phyloP scores from a whole-genome alignment of 2,888 invertebrate species.

The Laspeyria flexula region DNA sequence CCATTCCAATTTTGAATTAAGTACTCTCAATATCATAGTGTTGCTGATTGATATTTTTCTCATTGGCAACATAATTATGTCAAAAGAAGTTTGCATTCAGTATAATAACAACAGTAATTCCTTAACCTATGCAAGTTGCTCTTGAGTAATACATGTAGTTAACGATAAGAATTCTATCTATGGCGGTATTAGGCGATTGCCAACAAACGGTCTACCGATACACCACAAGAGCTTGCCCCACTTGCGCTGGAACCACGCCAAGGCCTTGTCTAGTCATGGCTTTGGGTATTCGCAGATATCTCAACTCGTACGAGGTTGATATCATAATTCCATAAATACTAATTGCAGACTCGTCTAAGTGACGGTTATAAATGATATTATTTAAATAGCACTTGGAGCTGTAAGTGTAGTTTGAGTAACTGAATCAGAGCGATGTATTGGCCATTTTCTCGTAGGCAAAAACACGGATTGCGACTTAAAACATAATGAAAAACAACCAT shows the following conservation, averaged over 20 bases:
- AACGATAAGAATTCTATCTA: constrained; percentile 61
- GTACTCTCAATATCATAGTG: too few relatives aligned
- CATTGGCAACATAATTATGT: too few relatives aligned
- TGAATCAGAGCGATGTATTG: constrained; percentile 10
- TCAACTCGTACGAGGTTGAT: constrained; percentile 47
- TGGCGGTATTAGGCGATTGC: constrained; percentile 74
- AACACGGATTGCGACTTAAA: constrained; percentile 18
- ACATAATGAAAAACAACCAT: constrained; percentile 11
- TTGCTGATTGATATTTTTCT: too few relatives aligned
- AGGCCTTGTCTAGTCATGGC: constrained; percentile 63
- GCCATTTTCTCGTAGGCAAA: constrained; percentile 19
- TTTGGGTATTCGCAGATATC: constrained; percentile 59
- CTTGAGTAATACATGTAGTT: constrained; percentile 44
- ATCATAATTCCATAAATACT: constrained; percentile 43
- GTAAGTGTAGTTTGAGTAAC: constrained; percentile 11
- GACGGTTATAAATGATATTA: constrained; percentile 20
- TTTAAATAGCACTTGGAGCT: constrained; percentile 8
- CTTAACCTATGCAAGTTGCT: constrained; percentile 42
- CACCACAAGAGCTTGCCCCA: constrained; percentile 72
- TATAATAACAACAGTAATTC: constrained; percentile 42
- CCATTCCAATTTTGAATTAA: too few relatives aligned
- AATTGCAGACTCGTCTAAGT: constrained; percentile 23
- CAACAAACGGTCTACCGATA: constrained; percentile 76
- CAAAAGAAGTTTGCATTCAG: too few relatives aligned
- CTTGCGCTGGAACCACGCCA: constrained; percentile 77